Evolutionary conservation across 2,797 vertebrate species (phyloP).

Genomic region (Myotis planiceps): DNA sequence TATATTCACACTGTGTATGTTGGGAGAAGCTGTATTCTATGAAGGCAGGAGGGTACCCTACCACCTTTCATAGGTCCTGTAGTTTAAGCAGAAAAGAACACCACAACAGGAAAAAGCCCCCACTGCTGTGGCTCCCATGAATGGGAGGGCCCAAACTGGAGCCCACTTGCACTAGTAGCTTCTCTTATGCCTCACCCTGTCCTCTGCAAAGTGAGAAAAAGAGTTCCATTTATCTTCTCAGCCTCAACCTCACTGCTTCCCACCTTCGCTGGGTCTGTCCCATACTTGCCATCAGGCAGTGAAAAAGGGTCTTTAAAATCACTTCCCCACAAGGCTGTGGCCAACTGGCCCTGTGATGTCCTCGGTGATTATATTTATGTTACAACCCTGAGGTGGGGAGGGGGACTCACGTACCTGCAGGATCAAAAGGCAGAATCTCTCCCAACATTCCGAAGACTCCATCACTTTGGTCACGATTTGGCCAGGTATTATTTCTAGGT

Average conservation of each 20-base stretch:
- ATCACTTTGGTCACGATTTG: slow-evolving; percentile 98
- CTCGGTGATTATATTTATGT: background rate
- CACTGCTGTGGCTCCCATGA: background rate
- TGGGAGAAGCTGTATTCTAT: background rate
- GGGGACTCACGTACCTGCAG: slow-evolving; percentile 91
- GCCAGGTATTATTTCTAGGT: slow-evolving; percentile 99
- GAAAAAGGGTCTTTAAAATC: background rate
- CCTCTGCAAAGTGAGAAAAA: background rate
- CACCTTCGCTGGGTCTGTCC: background rate
- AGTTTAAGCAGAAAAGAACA: background rate
- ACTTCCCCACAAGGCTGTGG: background rate
- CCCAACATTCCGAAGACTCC: slow-evolving; percentile 93
- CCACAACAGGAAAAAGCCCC: background rate
- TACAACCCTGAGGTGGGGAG: background rate
- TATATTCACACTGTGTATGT: background rate
- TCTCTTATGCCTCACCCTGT: background rate
- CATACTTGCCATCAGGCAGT: background rate
- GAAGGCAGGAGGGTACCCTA: background rate
- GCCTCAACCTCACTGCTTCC: background rate
- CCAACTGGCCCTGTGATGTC: background rate
- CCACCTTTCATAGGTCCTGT: background rate
- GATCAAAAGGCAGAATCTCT: slow-evolving; percentile 97
- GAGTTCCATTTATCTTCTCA: background rate
- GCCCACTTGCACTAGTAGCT: background rate
- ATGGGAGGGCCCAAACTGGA: background rate